phyloP scores from a whole-genome alignment of 2,797 vertebrate species.

The Thamnophis elegans region DNA sequence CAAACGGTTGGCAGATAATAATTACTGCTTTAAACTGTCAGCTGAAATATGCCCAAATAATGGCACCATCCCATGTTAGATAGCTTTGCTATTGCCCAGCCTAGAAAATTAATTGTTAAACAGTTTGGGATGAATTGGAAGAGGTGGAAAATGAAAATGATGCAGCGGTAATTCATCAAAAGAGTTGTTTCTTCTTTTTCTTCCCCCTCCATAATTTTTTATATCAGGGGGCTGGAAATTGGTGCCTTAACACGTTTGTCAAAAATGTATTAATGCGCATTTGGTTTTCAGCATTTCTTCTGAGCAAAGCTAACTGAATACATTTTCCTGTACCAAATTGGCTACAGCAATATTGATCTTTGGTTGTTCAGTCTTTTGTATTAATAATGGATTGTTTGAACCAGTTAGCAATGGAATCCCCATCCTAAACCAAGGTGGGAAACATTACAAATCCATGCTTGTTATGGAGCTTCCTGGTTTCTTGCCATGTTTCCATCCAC shows the following conservation, averaged over 20 bases:
- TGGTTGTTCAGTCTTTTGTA: not conserved
- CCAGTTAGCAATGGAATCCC: not conserved
- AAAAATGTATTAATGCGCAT: not conserved
- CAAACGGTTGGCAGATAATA: conserved; percentile 48
- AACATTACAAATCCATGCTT: not conserved
- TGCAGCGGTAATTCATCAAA: conserved; percentile 57
- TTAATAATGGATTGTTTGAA: not conserved
- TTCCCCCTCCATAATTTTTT: conserved; percentile 18
- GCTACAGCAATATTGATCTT: not conserved
- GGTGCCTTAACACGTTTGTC: conserved; percentile 34
- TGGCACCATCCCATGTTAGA: conserved; percentile 37
- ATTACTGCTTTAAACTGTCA: conserved; percentile 50
- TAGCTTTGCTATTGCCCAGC: conserved; percentile 37
- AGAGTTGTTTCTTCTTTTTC: conserved; percentile 31
- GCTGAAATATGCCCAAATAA: conserved; percentile 34
- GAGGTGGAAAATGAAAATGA: conserved; percentile 45
- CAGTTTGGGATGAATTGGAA: conserved; percentile 40
- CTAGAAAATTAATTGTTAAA: conserved; percentile 49
- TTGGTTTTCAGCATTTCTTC: not conserved
- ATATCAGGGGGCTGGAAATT: conserved; percentile 38
- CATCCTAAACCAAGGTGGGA: not conserved
- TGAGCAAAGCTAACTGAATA: not conserved
- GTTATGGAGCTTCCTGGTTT: not conserved
- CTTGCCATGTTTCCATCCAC: not conserved
- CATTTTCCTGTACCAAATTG: not conserved